These are phyloP conservation scores for Andrena bicolor DNA, from an alignment of 2,888 invertebrate genomes.

Conservation along the genomic window DNA sequence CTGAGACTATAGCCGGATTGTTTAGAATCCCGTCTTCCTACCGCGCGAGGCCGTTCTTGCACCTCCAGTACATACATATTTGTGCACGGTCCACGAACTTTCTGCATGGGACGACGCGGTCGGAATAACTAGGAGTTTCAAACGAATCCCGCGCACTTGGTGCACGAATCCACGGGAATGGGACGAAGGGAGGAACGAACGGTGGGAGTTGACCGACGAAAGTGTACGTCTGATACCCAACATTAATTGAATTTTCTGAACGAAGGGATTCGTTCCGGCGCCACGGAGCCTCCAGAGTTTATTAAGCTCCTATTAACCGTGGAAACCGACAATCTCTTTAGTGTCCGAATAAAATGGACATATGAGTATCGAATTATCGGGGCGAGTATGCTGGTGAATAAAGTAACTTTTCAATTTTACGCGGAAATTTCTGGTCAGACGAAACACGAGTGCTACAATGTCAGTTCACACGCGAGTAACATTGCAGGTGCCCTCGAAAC, in stretches of 20 bases:
- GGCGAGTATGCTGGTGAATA: neutral
- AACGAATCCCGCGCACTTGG: conserved; percentile 47
- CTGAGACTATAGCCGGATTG: conserved; percentile 26
- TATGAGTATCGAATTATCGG: too few species aligned
- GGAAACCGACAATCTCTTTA: neutral
- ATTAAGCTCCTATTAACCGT: neutral
- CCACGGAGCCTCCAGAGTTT: neutral
- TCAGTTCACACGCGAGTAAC: conserved; percentile 22
- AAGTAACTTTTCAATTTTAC: neutral
- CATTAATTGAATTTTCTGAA: conserved; percentile 58
- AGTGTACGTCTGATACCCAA: conserved; percentile 42
- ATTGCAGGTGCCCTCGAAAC: neutral
- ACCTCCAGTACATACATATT: conserved; percentile 28
- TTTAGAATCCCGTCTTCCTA: conserved; percentile 32
- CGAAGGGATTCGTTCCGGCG: conserved; percentile 46
- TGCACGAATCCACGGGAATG: conserved; percentile 31
- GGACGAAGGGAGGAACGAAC: neutral
- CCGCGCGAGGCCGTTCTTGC: conserved; percentile 27
- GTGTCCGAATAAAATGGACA: neutral
- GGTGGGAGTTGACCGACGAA: conserved; percentile 51
- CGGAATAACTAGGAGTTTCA: conserved; percentile 64
- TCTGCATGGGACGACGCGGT: conserved; percentile 50
- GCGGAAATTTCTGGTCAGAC: conserved; percentile 1
- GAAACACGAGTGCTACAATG: neutral
- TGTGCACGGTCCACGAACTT: conserved; percentile 44